These are phyloP conservation scores for Drosophila silvestris DNA, from an alignment of 2,888 invertebrate species.

Conservation along the genomic window DNA sequence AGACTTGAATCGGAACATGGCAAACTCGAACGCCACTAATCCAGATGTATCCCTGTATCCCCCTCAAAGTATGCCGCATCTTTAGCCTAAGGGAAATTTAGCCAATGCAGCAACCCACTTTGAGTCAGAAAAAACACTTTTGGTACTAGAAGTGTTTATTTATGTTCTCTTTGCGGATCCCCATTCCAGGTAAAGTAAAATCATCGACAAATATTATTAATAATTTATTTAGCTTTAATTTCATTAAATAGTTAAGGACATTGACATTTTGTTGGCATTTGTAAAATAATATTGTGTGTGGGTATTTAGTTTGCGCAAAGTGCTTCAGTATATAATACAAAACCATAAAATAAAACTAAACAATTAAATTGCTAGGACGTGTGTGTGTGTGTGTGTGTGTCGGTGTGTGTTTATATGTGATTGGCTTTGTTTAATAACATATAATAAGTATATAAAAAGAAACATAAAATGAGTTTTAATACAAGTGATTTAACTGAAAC, in stretches of 20 bases:
- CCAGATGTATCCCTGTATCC: not conserved
- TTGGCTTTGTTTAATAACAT: slow-evolving; percentile 58
- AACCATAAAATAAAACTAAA: slow-evolving; percentile 63
- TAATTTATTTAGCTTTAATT: slow-evolving; percentile 78
- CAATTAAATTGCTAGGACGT: slow-evolving; percentile 78
- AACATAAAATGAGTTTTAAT: slow-evolving; percentile 58
- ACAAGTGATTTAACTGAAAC: slow-evolving; percentile 65
- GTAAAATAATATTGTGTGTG: slow-evolving; percentile 59
- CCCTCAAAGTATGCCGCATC: not conserved
- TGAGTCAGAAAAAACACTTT: not conserved
- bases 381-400: slow-evolving; percentile 40
- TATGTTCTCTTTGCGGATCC: not conserved
- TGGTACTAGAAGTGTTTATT: not conserved
- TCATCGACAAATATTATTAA: slow-evolving; percentile 46
- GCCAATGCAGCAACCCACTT: not conserved
- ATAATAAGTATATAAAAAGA: slow-evolving; percentile 49
- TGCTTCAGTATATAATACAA: slow-evolving; percentile 51
- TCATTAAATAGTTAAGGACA: slow-evolving; percentile 80
- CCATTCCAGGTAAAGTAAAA: not conserved
- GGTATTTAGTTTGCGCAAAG: slow-evolving; percentile 56
- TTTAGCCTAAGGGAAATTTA: not conserved
- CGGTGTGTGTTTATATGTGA: slow-evolving; percentile 20
- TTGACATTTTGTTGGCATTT: slow-evolving; percentile 73
- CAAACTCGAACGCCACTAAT: too few species aligned
- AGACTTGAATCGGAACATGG: too few species aligned